Evolutionary conservation across 2,113 vertebrate genomes (phyloP).

Genomic region (Equus quagga): DNA sequence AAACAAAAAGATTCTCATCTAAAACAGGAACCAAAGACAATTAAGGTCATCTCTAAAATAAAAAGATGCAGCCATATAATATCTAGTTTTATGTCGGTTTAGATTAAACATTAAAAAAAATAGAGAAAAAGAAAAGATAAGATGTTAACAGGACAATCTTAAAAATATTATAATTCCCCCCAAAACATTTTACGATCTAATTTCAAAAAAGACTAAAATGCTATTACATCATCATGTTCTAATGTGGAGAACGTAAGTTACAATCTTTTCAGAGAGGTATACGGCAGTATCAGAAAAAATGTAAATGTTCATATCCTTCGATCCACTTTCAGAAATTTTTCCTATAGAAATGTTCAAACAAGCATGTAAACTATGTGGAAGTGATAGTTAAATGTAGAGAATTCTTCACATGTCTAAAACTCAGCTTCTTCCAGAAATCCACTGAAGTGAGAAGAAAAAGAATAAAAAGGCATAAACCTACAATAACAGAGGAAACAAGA

Average conservation of each 20-base stretch:
- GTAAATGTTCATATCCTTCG: not conserved
- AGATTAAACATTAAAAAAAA: not conserved
- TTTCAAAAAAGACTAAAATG: constrained; percentile 16
- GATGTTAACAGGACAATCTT: not conserved
- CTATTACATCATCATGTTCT: not conserved
- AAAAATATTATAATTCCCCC: not conserved
- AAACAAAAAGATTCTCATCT: constrained; percentile 44
- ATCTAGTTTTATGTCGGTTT: constrained; percentile 31
- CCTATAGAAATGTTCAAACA: constrained; percentile 5
- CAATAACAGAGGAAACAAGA: not conserved
- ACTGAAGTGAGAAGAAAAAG: not conserved
- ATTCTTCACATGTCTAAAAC: not conserved
- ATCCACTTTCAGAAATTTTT: constrained; percentile 3
- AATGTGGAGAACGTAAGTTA: not conserved
- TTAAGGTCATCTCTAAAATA: not conserved
- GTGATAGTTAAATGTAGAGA: not conserved
- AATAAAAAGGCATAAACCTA: not conserved
- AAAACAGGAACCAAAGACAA: constrained; percentile 37
- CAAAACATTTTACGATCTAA: not conserved
- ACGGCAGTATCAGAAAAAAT: not conserved
- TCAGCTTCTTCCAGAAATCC: not conserved
- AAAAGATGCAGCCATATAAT: not conserved
- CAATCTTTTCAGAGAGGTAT: not conserved
- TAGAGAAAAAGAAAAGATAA: not conserved
- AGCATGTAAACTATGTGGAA: not conserved